Percentiles rank a stretch among this genome's conserved stretches.
These are phyloP conservation scores for Otocyon megalotis DNA, from an alignment of 2,113 vertebrate genomes.

Conservation along the genomic window DNA sequence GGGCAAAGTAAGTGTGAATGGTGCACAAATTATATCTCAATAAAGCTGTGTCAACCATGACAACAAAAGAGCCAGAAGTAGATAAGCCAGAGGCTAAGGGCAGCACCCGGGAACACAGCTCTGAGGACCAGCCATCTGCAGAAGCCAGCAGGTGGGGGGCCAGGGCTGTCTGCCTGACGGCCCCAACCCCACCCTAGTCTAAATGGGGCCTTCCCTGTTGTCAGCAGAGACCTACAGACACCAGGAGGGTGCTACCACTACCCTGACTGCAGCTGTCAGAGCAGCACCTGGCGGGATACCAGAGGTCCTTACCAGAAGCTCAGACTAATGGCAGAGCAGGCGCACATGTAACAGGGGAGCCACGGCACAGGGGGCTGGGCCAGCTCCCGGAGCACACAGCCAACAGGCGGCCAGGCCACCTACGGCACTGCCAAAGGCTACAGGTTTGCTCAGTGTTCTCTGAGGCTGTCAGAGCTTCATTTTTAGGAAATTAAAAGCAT, in stretches of 20 bases:
- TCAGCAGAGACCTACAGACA: not conserved
- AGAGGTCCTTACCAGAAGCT: not conserved
- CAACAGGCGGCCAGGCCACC: fast-evolving
- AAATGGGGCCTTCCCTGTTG: too few relatives aligned
- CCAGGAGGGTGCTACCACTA: fast-evolving
- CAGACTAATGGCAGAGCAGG: fast-evolving
- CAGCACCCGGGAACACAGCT: fast-evolving
- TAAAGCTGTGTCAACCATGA: fast-evolving
- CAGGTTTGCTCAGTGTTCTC: fast-evolving
- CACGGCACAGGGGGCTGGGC: not conserved
- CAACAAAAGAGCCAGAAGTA: fast-evolving
- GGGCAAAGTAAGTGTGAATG: fast-evolving
- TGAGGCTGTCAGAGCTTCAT: too few relatives aligned
- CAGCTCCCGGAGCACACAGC: not conserved
- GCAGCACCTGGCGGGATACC: not conserved
- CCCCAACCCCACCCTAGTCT: fast-evolving
- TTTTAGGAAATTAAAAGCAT: not conserved
- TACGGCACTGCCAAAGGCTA: not conserved
- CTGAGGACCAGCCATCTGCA: fast-evolving
- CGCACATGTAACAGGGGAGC: fast-evolving
- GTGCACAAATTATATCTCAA: fast-evolving
- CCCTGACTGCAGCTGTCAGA: fast-evolving
- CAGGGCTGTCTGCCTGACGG: fast-evolving
- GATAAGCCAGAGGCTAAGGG: not conserved
- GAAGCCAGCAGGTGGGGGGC: fast-evolving